These are phyloP conservation scores for Pantherophis vulpinus DNA, from an alignment of 2,797 vertebrate species.

Conservation along the genomic window DNA sequence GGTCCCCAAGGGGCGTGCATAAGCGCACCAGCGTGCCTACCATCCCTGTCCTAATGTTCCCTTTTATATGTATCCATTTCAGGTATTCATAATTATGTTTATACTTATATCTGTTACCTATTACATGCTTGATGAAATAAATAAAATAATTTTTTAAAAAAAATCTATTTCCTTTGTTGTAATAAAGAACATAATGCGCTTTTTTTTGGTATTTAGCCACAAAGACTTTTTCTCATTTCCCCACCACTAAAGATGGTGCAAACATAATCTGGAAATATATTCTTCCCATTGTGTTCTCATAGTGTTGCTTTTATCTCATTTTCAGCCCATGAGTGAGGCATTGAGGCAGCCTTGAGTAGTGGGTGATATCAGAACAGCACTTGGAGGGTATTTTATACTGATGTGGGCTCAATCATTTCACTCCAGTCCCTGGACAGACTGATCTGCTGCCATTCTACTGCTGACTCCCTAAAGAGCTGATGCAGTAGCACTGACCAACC, in stretches of 20 bases:
- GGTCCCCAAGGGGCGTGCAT: too few species aligned
- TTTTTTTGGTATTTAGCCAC: neutral
- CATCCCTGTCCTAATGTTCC: too few species aligned
- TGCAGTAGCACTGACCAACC: neutral
- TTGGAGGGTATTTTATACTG: neutral
- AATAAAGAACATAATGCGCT: neutral
- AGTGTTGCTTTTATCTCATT: neutral
- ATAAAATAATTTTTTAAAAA: too few species aligned
- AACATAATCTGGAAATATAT: neutral
- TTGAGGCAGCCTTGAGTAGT: neutral
- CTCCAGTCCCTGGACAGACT: neutral
- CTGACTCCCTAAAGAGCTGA: neutral
- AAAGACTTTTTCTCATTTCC: neutral
- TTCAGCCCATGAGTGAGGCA: neutral
- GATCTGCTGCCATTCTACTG: neutral
- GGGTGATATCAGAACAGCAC: neutral
- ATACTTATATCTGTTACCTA: too few species aligned
- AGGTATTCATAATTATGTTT: too few species aligned
- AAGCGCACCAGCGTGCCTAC: too few species aligned
- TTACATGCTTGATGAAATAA: too few species aligned
- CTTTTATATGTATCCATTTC: too few species aligned
- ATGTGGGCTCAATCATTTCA: neutral
- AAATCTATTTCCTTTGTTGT: neutral
- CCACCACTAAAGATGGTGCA: neutral
- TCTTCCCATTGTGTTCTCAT: neutral